Percentiles rank a stretch among this genome's conserved stretches.
Evolutionary conservation across 2,888 invertebrate species (phyloP).

Genomic region (Ormyrus pomaceus): DNA sequence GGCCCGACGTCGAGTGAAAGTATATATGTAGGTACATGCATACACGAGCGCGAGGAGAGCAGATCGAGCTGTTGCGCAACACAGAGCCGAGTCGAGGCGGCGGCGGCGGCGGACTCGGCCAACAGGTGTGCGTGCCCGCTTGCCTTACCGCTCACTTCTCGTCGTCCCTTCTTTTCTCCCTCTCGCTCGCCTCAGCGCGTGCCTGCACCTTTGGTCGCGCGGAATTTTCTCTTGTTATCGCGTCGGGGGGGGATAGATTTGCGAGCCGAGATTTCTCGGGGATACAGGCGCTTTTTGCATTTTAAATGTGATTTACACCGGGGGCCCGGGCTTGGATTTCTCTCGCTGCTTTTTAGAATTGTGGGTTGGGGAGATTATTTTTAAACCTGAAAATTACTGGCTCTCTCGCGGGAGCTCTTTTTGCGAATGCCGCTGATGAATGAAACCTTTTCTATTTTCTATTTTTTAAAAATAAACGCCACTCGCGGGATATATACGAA

Average conservation of each 20-base stretch:
- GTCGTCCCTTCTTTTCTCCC: constrained; percentile 33
- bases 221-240: constrained; percentile 29
- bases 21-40: background rate
- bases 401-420: no score
- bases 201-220: background rate
- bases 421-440: no score
- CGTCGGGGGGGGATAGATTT: background rate
- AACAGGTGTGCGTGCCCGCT: constrained; percentile 32
- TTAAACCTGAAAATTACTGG: no score
- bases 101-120: background rate
- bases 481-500: no score
- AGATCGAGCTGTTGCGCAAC: constrained; percentile 34
- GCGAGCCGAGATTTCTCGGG: background rate
- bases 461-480: no score
- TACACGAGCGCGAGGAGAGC: background rate
- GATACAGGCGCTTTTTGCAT: no score
- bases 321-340: no score
- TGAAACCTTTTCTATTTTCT: no score
- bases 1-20: constrained; percentile 26
- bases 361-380: no score
- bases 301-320: no score
- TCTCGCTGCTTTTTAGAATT: no score
- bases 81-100: background rate
- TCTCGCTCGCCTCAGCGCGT: background rate
- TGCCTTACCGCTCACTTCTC: constrained; percentile 23